Evolutionary conservation across 2,113 vertebrate species (phyloP), one percentile per base, ranked within the genome.

Genomic region (Rhineura floridana): DNA sequence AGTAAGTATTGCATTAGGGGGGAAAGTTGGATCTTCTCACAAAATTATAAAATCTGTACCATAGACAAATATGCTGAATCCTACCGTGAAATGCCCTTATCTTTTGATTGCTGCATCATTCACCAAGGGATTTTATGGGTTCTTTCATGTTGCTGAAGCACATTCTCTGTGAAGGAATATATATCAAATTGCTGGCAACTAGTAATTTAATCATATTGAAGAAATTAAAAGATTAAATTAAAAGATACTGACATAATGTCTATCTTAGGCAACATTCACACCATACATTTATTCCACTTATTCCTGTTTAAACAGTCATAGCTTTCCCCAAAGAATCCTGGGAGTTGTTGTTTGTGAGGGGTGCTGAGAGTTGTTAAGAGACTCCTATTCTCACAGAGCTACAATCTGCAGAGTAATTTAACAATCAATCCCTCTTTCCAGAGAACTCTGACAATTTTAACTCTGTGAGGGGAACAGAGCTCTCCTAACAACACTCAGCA

Each of bases 1-100:
- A 96, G 97, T 98, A 93, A 98, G 97, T 97, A 62, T 75, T 87
- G 44, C 39, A 46, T 46, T n/a, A 13, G 19, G n/a, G 28, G 2
- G 39, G 28, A 30, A n/a, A 86, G 19, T 3, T 3, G 11, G 9
- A 1, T 72, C 12, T 75, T 55, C 11, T 21, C 67, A 42, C 48
- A 69, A 67, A 33, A 70, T 69, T 55, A 70, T 3, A 6, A 65
- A 76, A 65, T 52, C 72, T 52, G 15, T 52, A 12, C 59, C 3
- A n/a, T 19, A 62, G 50, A 9, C 48, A 55, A 36, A 81, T 67
- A 50, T 39, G n/a, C 46, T 84, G 82, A 80, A 72, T 48, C 28
- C 19, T 70, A 23, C n/a, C n/a, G 33, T n/a, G 15, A 28, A 79
- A 28, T 42, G 25, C 23, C 70, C 19, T 11, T 11, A 36, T 88